Conservation (phyloP, 2,888 invertebrate species). For the Nymphalis polychloros region DNA sequence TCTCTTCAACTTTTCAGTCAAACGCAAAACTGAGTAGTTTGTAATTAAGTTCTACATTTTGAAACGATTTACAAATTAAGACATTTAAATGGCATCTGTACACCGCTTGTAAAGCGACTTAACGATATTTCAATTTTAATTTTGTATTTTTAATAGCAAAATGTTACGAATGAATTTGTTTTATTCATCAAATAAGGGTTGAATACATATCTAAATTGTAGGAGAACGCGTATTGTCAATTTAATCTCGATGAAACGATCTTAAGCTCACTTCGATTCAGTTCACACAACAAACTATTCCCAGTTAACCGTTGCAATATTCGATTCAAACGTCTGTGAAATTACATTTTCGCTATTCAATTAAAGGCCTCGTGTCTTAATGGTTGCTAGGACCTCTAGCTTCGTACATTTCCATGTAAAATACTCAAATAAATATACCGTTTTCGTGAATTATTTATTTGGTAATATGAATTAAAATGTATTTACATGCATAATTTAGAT, state of each 20-base stretch:
- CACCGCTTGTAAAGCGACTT: background rate
- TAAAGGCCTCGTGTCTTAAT: conserved; percentile 4
- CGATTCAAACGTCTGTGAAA: conserved; percentile 23
- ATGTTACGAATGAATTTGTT: background rate
- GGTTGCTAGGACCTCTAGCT: background rate
- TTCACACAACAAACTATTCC: conserved; percentile 21
- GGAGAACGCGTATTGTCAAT: too few species aligned
- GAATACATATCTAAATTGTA: too few species aligned
- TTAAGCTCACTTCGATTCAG: conserved; percentile 12
- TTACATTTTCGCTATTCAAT: conserved; percentile 21
- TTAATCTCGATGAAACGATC: too few species aligned
- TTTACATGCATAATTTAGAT: too few species aligned
- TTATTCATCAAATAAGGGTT: too few species aligned
- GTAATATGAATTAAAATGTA: too few species aligned
- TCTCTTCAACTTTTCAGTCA: conserved; percentile 8
- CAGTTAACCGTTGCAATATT: conserved; percentile 12
- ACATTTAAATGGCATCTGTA: conserved; percentile 1
- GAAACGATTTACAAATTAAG: conserved; percentile 7
- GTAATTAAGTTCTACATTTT: conserved; percentile 7
- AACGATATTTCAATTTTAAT: background rate
- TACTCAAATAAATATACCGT: background rate
- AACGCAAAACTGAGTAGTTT: conserved; percentile 5
- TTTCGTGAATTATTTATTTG: background rate
- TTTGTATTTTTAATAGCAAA: background rate
- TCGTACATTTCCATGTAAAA: background rate